Evolutionary conservation across 2,888 invertebrate genomes (phyloP), one percentile per base, ranked within the genome.

Genomic region (Mythimna lalbum): DNA sequence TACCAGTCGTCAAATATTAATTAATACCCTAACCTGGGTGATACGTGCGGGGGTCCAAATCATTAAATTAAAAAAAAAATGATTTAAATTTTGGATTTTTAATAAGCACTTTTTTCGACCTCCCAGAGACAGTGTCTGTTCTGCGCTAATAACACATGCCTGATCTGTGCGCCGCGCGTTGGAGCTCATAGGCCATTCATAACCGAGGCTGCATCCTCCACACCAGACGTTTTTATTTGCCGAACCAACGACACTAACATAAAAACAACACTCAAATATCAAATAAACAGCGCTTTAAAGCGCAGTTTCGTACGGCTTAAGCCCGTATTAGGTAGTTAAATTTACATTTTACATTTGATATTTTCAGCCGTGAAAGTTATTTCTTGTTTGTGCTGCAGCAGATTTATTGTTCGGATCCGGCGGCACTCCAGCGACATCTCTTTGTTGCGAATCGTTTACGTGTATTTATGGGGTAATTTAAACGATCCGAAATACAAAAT

Each of bases 271-370:
- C 93, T 93, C 92, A 93, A 92, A 93, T 92, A 87, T 90, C 91
- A 92, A 93, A 95, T 93, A 94, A 94, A 93, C 93, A 94, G 90
- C 88, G 90, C 91, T 93, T 93, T 92, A 91, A 90, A 93, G 91
- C 92, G 90, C 90, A 91, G 90, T 92, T 90, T 90, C 89, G 90
- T 90, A 82, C 88, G 87, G 89, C 92, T 92, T 90, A 90, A 92
- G 90, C 90, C 90, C 92, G 94, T 92, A 95, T 95, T 95, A 95
- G 94, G 95, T 93, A 93, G 92, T 95, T 94, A 94, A 94, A 95
- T 95, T 95, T 94, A 94, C 95, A 95, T 94, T 94, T 94, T 93
- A 92, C 94, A 93, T 94, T 94, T 94, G 93, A 94, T 94, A 94
- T 93, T 94, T 94, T 92, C 93, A 92, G 92, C 94, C 94, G 94